Conservation (phyloP, 2,797 vertebrate genomes). For the Furcifer pardalis region DNA sequence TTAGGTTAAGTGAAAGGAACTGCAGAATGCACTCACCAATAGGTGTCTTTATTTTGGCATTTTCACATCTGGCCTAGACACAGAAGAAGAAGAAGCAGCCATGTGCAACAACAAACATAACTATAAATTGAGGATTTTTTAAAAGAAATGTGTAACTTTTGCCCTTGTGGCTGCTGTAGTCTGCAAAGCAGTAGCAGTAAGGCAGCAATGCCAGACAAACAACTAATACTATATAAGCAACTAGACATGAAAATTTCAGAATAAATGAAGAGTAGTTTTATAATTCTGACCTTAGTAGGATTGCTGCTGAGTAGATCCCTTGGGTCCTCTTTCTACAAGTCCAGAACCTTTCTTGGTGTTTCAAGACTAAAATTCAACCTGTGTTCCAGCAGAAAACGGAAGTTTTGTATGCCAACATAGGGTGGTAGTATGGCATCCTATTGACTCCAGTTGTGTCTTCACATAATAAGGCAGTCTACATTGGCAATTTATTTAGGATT, state of each 20-base stretch:
- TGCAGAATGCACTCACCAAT: too few relatives aligned
- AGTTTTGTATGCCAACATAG: background rate
- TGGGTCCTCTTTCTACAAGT: too few relatives aligned
- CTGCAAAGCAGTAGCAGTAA: background rate
- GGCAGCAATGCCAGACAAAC: background rate
- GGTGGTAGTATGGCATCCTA: background rate
- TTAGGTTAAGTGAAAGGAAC: too few relatives aligned
- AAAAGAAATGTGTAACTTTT: background rate
- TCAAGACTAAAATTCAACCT: background rate
- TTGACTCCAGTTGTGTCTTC: background rate
- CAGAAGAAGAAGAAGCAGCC: too few relatives aligned
- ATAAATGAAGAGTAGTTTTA: background rate
- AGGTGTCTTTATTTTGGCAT: too few relatives aligned
- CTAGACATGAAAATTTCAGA: conserved; percentile 1
- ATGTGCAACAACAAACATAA: too few relatives aligned
- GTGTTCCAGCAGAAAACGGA: background rate
- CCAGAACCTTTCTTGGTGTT: background rate
- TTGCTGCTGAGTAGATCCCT: background rate
- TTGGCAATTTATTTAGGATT: background rate
- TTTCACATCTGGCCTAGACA: too few relatives aligned
- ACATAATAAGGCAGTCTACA: background rate
- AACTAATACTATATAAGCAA: background rate
- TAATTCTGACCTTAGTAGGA: background rate
- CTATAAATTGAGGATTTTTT: too few relatives aligned
- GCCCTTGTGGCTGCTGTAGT: background rate